Conservation (phyloP, 2,797 vertebrate genomes). For the Brotula barbata region DNA sequence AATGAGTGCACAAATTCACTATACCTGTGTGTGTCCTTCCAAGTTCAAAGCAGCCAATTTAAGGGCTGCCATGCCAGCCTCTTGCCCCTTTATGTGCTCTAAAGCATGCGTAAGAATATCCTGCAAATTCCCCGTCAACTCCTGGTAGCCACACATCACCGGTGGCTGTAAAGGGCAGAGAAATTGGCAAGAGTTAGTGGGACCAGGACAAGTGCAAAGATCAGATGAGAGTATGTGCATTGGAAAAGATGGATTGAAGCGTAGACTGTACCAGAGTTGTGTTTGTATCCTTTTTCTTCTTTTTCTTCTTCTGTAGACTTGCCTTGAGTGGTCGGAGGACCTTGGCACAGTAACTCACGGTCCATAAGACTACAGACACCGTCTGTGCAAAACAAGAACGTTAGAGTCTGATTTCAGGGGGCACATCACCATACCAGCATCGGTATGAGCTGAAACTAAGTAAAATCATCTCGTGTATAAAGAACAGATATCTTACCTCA, state of each 20-base stretch:
- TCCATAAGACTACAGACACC: constrained; percentile 87
- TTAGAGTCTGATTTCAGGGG: background rate
- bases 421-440: background rate
- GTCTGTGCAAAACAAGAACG: constrained; percentile 74
- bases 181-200: background rate
- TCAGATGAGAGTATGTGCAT: no score
- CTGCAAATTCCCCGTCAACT: constrained; percentile 86
- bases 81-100: constrained; percentile 89
- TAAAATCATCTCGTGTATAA: no score
- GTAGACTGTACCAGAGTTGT: constrained; percentile 77
- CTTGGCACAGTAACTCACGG: constrained; percentile 87
- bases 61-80: constrained; percentile 84
- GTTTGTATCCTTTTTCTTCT: constrained; percentile 95
- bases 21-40: constrained; percentile 82
- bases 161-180: constrained; percentile 77
- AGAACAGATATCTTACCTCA: constrained; percentile 81
- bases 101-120: constrained; percentile 84
- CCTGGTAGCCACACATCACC: constrained; percentile 90
- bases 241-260: no score
- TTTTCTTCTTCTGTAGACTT: constrained; percentile 97
- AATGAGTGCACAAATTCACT: background rate
- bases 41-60: constrained; percentile 88
- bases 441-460: no score
- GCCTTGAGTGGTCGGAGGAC: constrained; percentile 91
- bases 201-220: no score